Percentiles rank a stretch among this genome's conserved stretches.
These are phyloP conservation scores for Phasianus colchicus DNA, from an alignment of 2,113 vertebrate genomes.

Conservation along the genomic window DNA sequence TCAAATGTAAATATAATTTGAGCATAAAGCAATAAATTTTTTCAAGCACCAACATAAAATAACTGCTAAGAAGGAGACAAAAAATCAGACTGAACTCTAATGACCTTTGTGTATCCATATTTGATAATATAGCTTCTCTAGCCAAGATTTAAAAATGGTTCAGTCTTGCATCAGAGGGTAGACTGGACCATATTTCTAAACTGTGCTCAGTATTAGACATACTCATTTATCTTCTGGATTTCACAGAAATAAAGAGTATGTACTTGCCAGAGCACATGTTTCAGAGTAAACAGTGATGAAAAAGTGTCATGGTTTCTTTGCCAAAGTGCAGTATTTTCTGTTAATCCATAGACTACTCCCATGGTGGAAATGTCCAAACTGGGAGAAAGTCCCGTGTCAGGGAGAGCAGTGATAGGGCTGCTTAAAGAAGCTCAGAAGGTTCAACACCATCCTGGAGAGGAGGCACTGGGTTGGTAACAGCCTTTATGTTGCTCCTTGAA, in stretches of 20 bases:
- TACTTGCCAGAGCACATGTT: conserved; percentile 36
- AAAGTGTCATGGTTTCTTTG: not conserved
- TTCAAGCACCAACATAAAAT: conserved; percentile 23
- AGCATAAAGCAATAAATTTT: conserved; percentile 22
- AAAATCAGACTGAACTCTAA: conserved; percentile 21
- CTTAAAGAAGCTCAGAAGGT: not conserved
- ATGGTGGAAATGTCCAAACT: not conserved
- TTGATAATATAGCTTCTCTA: conserved; percentile 28
- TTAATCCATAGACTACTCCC: not conserved
- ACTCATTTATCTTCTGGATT: conserved; percentile 54
- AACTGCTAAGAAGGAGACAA: not conserved
- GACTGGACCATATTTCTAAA: conserved; percentile 59
- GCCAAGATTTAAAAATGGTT: conserved; percentile 67
- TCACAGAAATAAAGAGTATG: conserved; percentile 1
- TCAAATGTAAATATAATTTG: conserved; percentile 50
- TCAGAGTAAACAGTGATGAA: conserved; percentile 24
- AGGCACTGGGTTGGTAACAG: not conserved
- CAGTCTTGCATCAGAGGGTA: conserved; percentile 58
- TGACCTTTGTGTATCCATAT: conserved; percentile 9
- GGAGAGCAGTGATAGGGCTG: not conserved
- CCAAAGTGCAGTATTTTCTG: not conserved
- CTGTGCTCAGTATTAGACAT: not conserved
- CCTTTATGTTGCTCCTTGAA: not conserved
- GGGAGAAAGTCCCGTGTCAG: not conserved
- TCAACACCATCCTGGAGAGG: not conserved